phyloP scores from a whole-genome alignment of 1,140 invertebrate genomes.

The Sarcophaga bullata region DNA sequence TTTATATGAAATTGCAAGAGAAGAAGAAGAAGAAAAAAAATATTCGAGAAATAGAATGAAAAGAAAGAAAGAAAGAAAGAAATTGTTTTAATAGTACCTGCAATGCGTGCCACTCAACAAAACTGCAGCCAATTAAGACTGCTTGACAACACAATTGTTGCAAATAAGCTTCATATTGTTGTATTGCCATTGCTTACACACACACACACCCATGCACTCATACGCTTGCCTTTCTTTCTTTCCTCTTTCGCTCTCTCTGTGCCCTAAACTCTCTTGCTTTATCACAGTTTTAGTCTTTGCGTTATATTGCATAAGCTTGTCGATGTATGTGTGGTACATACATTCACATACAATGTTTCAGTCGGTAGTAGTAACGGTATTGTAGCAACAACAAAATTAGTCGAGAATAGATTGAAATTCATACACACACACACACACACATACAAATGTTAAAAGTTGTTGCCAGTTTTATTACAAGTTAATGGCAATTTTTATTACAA shows the following conservation, averaged over 20 bases:
- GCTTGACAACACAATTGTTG: conserved; percentile 26
- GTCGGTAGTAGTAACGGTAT: no score
- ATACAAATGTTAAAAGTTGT: not conserved
- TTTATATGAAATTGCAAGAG: no score
- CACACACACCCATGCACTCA: not conserved
- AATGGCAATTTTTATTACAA: not conserved
- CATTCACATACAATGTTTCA: no score
- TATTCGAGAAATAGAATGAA: not conserved
- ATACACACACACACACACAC: not conserved
- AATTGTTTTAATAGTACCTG: conserved; percentile 4
- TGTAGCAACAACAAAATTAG: no score
- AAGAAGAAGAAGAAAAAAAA: not conserved
- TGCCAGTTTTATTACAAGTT: conserved; percentile 18
- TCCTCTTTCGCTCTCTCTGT: not conserved
- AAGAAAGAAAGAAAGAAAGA: not conserved
- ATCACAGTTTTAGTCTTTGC: no score
- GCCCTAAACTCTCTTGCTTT: no score
- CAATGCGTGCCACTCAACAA: conserved; percentile 25
- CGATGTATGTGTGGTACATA: no score
- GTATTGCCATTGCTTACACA: not conserved
- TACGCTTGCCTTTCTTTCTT: no score
- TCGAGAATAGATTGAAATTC: not conserved
- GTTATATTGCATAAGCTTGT: no score
- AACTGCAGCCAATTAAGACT: conserved; percentile 26
- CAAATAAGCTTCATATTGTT: conserved; percentile 24